Conservation (phyloP, 2,113 vertebrate genomes). For the Probosciger aterrimus region DNA sequence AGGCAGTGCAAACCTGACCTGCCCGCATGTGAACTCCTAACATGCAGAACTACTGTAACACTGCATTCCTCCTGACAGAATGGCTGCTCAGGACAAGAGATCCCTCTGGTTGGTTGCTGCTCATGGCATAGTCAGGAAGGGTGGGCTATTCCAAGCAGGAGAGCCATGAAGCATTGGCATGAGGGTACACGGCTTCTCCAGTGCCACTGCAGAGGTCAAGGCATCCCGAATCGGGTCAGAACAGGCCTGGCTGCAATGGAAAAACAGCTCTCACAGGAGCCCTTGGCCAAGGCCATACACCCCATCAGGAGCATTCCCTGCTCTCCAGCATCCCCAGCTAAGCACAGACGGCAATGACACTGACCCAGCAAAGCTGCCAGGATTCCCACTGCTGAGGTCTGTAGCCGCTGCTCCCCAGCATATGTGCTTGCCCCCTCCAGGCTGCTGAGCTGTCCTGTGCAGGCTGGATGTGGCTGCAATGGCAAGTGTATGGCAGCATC, state of each 20-base stretch:
- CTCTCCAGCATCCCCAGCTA: neutral
- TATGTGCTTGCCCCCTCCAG: rapidly evolving
- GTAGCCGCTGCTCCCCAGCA: neutral
- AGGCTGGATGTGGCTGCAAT: neutral
- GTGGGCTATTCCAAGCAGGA: neutral
- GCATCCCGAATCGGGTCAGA: neutral
- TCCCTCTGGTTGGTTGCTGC: neutral
- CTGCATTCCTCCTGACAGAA: neutral
- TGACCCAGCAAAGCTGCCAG: neutral
- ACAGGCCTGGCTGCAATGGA: neutral
- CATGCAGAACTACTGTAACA: neutral
- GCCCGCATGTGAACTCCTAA: neutral
- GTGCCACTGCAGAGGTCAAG: neutral
- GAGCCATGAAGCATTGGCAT: neutral
- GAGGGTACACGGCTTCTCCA: neutral
- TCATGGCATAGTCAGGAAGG: neutral
- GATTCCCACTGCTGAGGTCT: neutral
- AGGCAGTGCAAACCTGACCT: neutral
- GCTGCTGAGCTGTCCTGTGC: neutral
- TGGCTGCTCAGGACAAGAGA: neutral
- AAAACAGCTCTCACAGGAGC: neutral
- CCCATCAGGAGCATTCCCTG: neutral
- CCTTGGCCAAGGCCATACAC: neutral
- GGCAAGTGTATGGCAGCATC: neutral
- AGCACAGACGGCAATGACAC: neutral